These are phyloP conservation scores for Melanerpes aurifrons DNA, from an alignment of 2,113 vertebrate species.

Conservation along the genomic window DNA sequence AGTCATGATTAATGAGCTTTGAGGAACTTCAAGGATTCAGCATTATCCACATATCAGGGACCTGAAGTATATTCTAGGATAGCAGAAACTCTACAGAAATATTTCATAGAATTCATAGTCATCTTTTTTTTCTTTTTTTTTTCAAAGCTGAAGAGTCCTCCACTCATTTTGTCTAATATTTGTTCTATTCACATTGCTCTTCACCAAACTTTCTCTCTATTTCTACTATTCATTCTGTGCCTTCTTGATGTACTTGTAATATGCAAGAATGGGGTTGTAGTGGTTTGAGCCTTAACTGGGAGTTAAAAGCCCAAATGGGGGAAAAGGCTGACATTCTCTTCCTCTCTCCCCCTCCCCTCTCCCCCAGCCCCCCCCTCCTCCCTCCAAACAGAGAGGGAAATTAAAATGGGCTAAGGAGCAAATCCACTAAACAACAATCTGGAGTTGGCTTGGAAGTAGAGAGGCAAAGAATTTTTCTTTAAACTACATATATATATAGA, in stretches of 20 bases:
- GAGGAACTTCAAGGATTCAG: not conserved
- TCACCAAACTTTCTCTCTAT: not conserved
- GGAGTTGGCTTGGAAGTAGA: no score
- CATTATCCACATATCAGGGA: rapidly evolving
- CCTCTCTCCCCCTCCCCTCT: no score
- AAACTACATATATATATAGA: no score
- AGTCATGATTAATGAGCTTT: not conserved
- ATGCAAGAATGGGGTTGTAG: not conserved
- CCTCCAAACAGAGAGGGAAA: no score
- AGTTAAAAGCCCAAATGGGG: no score
- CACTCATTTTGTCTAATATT: not conserved
- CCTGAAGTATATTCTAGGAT: not conserved
- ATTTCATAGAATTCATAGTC: not conserved
- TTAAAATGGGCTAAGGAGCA: no score
- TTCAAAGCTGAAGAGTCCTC: not conserved
- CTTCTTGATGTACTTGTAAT: not conserved
- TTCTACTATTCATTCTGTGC: not conserved
- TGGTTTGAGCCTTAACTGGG: no score
- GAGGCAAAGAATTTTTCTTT: no score
- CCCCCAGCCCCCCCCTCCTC: no score
- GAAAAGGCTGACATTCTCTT: no score
- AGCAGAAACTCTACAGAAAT: not conserved
- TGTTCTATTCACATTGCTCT: not conserved
- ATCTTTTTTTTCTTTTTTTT: not conserved
- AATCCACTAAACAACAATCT: no score